Base-by-base conservation (phyloP, 92 coral and sea anemone genomes). In the Galaxea fascicularis region DNA sequence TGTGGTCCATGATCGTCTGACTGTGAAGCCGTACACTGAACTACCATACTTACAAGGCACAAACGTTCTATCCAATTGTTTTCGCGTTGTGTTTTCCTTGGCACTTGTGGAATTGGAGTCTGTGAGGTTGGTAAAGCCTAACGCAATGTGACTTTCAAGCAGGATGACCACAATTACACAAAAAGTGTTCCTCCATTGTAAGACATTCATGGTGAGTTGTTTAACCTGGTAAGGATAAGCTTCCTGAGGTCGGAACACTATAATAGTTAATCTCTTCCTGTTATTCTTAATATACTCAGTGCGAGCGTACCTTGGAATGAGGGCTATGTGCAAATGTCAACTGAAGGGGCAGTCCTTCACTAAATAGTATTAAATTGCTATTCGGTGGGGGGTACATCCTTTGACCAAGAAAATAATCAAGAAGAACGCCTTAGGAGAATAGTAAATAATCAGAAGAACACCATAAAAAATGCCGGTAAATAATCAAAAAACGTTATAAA, bases 201-300 rank as follows among this genome's bases (percentile, higher is more conserved):
- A 31, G 49, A 66, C 0, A 18, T 65, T 51, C 84, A 49, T 79
- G 65, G 17, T 49, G 83, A 51, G 30, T 13, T 11, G 21, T 35
- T 21, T 4, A 29, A 60, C 51, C 1, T 10, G 6, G 12, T 44
- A 39, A 29, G 45, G 46, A 21, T 30, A 47, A 56, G 41, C 46
- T 60, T 18, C 65, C 73, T 47, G 47, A n/a, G 27, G 22, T n/a
- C 57, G 52, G 65, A 67, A 67, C 28, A 66, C 66, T n/a, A 79
- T 75, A 79, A 30, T 29, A n/a, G 35, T 30, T 49, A 49, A 79
- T 65, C 75, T 70, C 16, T 79, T 79, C 65, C 65, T 28, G 51
- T 30, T 77, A 16, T 1, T 2, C 41, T 51, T 21, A 18, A 15
- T 24, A 26, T 39, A 21, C 70, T 11, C 14, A 27, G 4, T 4